Percentiles rank a stretch among this genome's conserved stretches.
Conservation (phyloP, 2,888 invertebrate species). For the Cataglyphis rosenhaueri region DNA sequence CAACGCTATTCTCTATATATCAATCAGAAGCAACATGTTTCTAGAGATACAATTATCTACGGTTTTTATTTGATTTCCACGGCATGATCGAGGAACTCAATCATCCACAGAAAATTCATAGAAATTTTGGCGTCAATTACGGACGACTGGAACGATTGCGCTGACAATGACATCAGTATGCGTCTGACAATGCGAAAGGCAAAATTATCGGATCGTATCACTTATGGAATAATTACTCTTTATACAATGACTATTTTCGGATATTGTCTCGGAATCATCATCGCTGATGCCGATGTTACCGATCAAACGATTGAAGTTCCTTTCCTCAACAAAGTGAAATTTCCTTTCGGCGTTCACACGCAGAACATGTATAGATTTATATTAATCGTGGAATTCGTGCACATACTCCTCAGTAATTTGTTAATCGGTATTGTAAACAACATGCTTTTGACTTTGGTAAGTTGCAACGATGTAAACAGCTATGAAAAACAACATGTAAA, state of each 20-base stretch:
- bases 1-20: not conserved
- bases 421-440: not conserved
- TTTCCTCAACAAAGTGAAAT: not conserved
- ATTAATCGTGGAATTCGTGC: conserved; percentile 4
- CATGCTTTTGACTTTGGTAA: conserved; percentile 17
- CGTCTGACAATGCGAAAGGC: not conserved
- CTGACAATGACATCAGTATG: not conserved
- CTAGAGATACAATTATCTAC: not conserved
- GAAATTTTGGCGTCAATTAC: conserved; percentile 18
- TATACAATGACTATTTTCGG: not conserved
- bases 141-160: conserved; percentile 23
- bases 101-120: conserved; percentile 32
- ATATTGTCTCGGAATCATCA: not conserved
- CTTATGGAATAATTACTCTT: not conserved
- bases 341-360: not conserved
- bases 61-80: not conserved
- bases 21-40: not conserved
- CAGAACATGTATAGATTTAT: conserved; percentile 1
- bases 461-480: not conserved
- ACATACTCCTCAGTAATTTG: not conserved
- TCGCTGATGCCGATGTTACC: conserved; percentile 8
- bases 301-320: not conserved
- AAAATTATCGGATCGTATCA: conserved; percentile 26
- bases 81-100: conserved; percentile 8
- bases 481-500: not conserved